Conservation (phyloP, 1,140 invertebrate genomes). For the Calliopsis andreniformis region DNA sequence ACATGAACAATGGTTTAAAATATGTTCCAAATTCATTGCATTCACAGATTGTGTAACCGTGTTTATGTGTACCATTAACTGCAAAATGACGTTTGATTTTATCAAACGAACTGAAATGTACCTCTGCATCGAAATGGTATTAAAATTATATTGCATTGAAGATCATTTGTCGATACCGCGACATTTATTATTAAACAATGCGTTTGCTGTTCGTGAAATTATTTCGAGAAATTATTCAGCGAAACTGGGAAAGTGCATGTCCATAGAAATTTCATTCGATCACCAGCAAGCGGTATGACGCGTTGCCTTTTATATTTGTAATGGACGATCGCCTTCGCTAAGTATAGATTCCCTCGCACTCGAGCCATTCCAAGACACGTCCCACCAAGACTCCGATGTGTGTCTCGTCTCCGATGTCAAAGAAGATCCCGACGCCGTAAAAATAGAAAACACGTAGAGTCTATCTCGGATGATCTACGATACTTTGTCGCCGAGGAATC, state of each 20-base stretch:
- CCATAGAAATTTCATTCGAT: constrained; percentile 5
- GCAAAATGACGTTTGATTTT: background rate
- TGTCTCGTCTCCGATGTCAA: constrained; percentile 66
- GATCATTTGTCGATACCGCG: background rate
- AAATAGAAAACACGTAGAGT: constrained; percentile 61
- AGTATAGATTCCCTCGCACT: constrained; percentile 70
- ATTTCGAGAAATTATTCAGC: background rate
- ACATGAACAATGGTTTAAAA: constrained; percentile 29
- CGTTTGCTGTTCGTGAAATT: background rate
- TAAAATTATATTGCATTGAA: background rate
- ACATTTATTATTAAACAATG: background rate
- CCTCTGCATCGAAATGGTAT: background rate
- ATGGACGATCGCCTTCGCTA: constrained; percentile 66
- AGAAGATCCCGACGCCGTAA: constrained; percentile 54
- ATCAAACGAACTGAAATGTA: background rate
- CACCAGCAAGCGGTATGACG: constrained; percentile 2
- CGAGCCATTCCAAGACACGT: constrained; percentile 72
- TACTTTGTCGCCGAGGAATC: background rate
- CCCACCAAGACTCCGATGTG: constrained; percentile 41
- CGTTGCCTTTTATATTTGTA: constrained; percentile 67
- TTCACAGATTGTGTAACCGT: constrained; percentile 17
- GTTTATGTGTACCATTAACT: no score
- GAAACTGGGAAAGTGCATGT: background rate
- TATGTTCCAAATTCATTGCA: constrained; percentile 9
- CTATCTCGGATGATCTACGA: constrained; percentile 31